Conservation (phyloP, 2,113 vertebrate species). For the human (Homo sapiens) region GRCh38 chr4:31956501-31957000, state of each 20-base stretch:
- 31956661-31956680: background rate
- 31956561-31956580: background rate
- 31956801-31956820: background rate
- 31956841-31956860: background rate
- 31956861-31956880: background rate
- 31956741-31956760: background rate
- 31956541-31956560: background rate
- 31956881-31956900: background rate
- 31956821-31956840: background rate
- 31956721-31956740: background rate
- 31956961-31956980: background rate
- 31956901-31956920: background rate
- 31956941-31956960: background rate
- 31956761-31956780: background rate
- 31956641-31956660: background rate
- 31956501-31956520: background rate
- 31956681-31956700: background rate
- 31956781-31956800: background rate
- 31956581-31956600: accelerated
- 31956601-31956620: background rate
- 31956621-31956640: background rate
- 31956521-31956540: background rate
- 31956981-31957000: background rate
- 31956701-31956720: background rate
- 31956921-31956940: background rate